Conservation (phyloP, 2,797 vertebrate genomes). For the Pristis pectinata region DNA sequence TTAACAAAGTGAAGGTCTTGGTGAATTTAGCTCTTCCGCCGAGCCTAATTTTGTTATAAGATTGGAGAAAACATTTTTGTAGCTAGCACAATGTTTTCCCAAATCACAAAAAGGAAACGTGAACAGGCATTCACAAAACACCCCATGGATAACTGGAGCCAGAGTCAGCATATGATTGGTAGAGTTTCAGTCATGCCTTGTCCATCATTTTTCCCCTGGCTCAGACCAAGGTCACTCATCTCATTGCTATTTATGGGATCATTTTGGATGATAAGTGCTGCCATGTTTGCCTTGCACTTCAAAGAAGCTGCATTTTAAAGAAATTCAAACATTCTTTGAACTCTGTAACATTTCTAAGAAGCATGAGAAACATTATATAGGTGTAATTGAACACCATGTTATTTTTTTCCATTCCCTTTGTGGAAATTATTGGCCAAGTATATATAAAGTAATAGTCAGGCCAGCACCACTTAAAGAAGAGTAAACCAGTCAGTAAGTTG, state of each 20-base stretch:
- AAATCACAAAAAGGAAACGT: background rate
- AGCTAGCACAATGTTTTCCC: background rate
- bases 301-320: background rate
- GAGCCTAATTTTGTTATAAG: background rate
- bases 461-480: too few relatives aligned
- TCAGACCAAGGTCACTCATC: background rate
- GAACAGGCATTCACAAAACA: background rate
- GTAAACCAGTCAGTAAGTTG: too few relatives aligned
- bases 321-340: background rate
- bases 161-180: background rate
- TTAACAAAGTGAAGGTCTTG: background rate
- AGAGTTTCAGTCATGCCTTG: background rate
- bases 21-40: background rate
- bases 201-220: too few relatives aligned
- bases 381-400: background rate
- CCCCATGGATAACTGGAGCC: background rate
- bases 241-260: background rate
- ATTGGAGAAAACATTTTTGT: background rate
- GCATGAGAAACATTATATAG: background rate
- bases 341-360: background rate
- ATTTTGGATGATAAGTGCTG: too few relatives aligned
- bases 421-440: background rate
- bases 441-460: background rate
- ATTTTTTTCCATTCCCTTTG: background rate
- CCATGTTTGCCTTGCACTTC: background rate